phyloP scores from a whole-genome alignment of 2,113 vertebrate genomes.

The Tricholaema leucomelas region DNA sequence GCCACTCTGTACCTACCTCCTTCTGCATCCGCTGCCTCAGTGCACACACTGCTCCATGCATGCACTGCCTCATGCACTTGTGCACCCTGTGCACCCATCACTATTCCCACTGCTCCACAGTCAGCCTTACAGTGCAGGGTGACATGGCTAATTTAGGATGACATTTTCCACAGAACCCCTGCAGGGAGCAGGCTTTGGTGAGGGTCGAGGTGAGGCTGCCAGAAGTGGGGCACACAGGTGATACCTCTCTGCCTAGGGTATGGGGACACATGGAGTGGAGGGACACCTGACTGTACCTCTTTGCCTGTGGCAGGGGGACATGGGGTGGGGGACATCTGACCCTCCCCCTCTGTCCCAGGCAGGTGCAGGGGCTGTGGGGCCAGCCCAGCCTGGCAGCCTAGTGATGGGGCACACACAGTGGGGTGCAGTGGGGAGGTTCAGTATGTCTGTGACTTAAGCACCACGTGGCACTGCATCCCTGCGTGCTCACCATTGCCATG shows the following conservation, averaged over 20 bases:
- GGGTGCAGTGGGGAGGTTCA: background rate
- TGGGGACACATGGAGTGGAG: background rate
- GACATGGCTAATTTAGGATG: background rate
- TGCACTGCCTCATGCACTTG: too few relatives aligned
- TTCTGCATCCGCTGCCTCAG: background rate
- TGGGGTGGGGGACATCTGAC: background rate
- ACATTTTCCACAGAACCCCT: background rate
- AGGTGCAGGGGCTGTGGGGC: background rate
- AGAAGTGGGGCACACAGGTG: background rate
- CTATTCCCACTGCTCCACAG: background rate
- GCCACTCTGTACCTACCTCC: background rate
- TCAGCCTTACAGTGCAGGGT: background rate
- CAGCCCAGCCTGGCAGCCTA: background rate
- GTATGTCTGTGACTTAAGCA: slow-evolving; percentile 73
- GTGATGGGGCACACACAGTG: too few relatives aligned
- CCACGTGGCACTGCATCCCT: slow-evolving; percentile 75
- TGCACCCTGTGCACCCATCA: background rate
- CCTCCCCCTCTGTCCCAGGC: background rate
- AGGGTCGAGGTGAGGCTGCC: background rate
- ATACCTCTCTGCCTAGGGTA: background rate
- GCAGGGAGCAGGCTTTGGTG: rapidly evolving
- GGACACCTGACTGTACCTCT: too few relatives aligned
- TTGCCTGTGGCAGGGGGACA: background rate
- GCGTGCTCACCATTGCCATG: slow-evolving; percentile 77
- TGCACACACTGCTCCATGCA: background rate